Evolutionary conservation across 2,888 invertebrate species (phyloP).

Genomic region (Argynnis bischoffii): DNA sequence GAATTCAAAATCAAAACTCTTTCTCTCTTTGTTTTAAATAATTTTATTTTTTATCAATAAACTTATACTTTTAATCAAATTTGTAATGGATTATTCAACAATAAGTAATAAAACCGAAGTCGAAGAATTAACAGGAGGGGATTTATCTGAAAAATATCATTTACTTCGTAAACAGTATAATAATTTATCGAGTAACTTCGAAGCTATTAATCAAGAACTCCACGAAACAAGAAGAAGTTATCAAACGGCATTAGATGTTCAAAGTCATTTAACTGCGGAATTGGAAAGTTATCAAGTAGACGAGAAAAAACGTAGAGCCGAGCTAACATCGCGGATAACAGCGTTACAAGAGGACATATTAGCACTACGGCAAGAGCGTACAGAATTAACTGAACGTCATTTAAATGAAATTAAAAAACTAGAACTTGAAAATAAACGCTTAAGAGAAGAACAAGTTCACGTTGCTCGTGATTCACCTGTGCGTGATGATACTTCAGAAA

Average conservation of each 20-base stretch:
- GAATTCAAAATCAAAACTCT: not conserved
- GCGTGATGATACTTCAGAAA: constrained; percentile 58
- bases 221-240: constrained; percentile 70
- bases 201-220: constrained; percentile 70
- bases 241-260: constrained; percentile 72
- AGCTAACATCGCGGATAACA: constrained; percentile 58
- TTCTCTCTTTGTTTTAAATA: not conserved
- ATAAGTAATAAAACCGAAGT: constrained; percentile 72
- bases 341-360: constrained; percentile 70
- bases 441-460: constrained; percentile 65
- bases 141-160: constrained; percentile 68
- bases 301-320: constrained; percentile 57
- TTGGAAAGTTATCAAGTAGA: constrained; percentile 69
- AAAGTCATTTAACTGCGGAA: constrained; percentile 69
- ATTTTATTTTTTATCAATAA: not conserved
- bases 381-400: constrained; percentile 60
- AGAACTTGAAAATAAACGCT: constrained; percentile 57
- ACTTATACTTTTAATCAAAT: not conserved
- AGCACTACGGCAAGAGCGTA: constrained; percentile 58
- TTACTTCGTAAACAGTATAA: constrained; percentile 71
- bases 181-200: constrained; percentile 61
- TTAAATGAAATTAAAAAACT: constrained; percentile 60
- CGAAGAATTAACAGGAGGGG: constrained; percentile 67
- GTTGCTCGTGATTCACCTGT: constrained; percentile 57
- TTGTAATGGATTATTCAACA: constrained; percentile 72